These are phyloP conservation scores for Torymus aiolomorphi DNA, from an alignment of 2,888 invertebrate genomes.

Conservation along the genomic window DNA sequence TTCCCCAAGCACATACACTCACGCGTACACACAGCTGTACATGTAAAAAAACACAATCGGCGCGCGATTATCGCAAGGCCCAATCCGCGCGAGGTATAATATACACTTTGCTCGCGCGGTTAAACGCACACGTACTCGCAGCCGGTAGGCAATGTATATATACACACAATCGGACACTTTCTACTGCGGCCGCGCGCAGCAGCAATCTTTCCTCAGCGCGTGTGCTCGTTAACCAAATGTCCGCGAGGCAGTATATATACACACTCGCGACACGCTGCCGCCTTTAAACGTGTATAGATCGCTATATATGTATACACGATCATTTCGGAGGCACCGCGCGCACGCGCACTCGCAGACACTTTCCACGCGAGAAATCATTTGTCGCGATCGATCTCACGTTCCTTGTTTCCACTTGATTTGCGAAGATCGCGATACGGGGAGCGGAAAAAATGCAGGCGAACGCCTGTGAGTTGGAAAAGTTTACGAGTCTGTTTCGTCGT, in stretches of 20 bases:
- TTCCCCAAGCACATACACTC: neutral
- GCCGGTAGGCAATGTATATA: too few species aligned
- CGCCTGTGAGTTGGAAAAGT: too few species aligned
- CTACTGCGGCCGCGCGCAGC: slow-evolving; percentile 3
- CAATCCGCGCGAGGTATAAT: neutral
- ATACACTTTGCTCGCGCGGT: too few species aligned
- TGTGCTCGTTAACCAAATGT: slow-evolving; percentile 34
- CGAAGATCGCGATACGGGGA: neutral
- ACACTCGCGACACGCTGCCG: too few species aligned
- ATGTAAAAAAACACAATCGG: too few species aligned
- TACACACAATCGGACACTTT: slow-evolving; percentile 20
- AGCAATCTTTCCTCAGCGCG: neutral
- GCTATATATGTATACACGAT: too few species aligned
- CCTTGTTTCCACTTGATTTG: slow-evolving; percentile 1
- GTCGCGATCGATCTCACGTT: slow-evolving; percentile 22
- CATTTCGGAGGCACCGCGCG: too few species aligned
- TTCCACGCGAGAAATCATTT: slow-evolving; percentile 30
- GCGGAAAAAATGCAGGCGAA: too few species aligned
- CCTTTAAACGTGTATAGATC: too few species aligned
- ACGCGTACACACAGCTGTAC: too few species aligned
- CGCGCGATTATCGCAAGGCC: neutral
- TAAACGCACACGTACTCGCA: too few species aligned
- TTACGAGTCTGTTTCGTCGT: too few species aligned
- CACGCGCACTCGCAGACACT: neutral
- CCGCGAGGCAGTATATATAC: neutral